Conservation (phyloP, 2,888 invertebrate species). For the Tetropium fuscum region DNA sequence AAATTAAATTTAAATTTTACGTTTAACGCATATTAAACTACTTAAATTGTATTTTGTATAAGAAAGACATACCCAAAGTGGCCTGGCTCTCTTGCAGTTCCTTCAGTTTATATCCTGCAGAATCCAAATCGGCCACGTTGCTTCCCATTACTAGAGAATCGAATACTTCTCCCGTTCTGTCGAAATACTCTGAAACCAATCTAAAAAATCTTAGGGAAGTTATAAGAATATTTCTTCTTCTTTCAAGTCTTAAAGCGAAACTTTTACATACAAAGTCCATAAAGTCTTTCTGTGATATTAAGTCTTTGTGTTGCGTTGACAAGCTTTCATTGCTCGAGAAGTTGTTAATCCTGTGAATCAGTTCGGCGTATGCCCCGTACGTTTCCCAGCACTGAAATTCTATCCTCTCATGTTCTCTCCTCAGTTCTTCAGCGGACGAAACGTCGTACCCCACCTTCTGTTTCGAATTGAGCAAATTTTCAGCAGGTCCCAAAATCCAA, state of each 20-base stretch:
- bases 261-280: conserved; percentile 86
- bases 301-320: conserved; percentile 69
- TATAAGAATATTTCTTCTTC: conserved; percentile 79
- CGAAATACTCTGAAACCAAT: conserved; percentile 79
- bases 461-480: conserved; percentile 77
- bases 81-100: conserved; percentile 73
- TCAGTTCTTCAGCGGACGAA: conserved; percentile 77
- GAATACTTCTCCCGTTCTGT: conserved; percentile 75
- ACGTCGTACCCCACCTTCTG: conserved; percentile 81
- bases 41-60: neutral
- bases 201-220: conserved; percentile 82
- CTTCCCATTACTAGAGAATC: conserved; percentile 75
- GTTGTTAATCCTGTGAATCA: conserved; percentile 78
- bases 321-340: conserved; percentile 66
- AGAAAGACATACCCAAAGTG: conserved; percentile 68
- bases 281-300: conserved; percentile 80
- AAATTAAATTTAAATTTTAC: neutral
- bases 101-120: conserved; percentile 70
- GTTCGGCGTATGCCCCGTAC: conserved; percentile 82
- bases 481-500: conserved; percentile 84
- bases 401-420: conserved; percentile 79
- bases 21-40: neutral
- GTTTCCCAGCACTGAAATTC: conserved; percentile 84
- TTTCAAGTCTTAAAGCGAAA: conserved; percentile 78
- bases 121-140: conserved; percentile 70